phyloP scores from a whole-genome alignment of 2,113 vertebrate species.

The Elanoides forficatus region DNA sequence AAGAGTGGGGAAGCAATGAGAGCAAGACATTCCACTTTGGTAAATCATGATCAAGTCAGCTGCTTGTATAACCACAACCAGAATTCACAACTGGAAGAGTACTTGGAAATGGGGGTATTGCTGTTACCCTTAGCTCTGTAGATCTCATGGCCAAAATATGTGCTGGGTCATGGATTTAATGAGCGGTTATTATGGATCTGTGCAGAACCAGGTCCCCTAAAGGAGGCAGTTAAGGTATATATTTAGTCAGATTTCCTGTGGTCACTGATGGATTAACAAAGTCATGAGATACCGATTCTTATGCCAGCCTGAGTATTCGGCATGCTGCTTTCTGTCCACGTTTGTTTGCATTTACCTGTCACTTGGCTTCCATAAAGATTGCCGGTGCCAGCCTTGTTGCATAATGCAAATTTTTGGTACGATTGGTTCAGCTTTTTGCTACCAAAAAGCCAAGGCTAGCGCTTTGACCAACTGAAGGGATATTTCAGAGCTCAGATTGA shows the following conservation, averaged over 20 bases:
- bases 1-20: not conserved
- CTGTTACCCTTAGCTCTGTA: not conserved
- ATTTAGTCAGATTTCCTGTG: not conserved
- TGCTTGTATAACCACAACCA: not conserved
- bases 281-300: not conserved
- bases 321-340: not conserved
- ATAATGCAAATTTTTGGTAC: not conserved
- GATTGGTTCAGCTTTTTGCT: not conserved
- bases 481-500: not conserved
- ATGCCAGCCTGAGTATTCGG: not conserved
- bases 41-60: not conserved
- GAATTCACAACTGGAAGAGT: not conserved
- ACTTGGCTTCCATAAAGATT: not conserved
- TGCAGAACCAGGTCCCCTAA: not conserved
- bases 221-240: not conserved
- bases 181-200: not conserved
- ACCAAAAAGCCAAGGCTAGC: not conserved
- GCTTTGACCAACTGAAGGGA: not conserved
- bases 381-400: not conserved
- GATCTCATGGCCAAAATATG: not conserved
- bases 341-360: not conserved
- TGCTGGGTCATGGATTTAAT: not conserved
- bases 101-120: not conserved
- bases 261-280: not conserved
- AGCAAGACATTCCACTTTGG: not conserved